phyloP scores from a whole-genome alignment of 2,888 invertebrate genomes.

The Hypercompe scribonia region DNA sequence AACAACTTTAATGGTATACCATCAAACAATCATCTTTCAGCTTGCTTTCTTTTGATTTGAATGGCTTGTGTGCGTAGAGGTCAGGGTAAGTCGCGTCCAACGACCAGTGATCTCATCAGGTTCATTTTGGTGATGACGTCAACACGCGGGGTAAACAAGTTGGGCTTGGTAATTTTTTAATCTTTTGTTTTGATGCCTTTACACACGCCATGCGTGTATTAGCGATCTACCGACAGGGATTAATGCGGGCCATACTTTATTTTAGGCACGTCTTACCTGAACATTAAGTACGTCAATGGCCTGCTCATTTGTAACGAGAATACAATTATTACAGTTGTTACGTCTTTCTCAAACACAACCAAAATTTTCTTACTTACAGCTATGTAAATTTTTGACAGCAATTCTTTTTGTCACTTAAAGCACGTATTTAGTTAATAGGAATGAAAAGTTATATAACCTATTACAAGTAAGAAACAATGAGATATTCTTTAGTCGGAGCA shows the following conservation, averaged over 20 bases:
- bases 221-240: constrained; percentile 42
- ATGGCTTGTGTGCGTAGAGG: constrained; percentile 59
- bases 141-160: constrained; percentile 61
- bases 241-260: constrained; percentile 48
- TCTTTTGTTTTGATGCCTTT: constrained; percentile 59
- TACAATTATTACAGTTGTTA: not conserved
- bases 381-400: not conserved
- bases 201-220: constrained; percentile 46
- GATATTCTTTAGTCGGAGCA: not conserved
- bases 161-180: constrained; percentile 61
- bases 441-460: not conserved
- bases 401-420: not conserved
- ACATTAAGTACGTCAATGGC: constrained; percentile 37
- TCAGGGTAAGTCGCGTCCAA: constrained; percentile 46
- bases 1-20: not conserved
- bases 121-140: constrained; percentile 64
- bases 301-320: not conserved
- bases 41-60: constrained; percentile 53
- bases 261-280: constrained; percentile 35
- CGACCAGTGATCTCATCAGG: constrained; percentile 68
- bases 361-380: not conserved
- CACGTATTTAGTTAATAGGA: not conserved
- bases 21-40: not conserved
- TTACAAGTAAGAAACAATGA: not conserved
- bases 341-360: not conserved